Evolutionary conservation across 2,797 vertebrate genomes (phyloP), one percentile per base, ranked within the genome.

Genomic region (Chelidonichthys spinosus): DNA sequence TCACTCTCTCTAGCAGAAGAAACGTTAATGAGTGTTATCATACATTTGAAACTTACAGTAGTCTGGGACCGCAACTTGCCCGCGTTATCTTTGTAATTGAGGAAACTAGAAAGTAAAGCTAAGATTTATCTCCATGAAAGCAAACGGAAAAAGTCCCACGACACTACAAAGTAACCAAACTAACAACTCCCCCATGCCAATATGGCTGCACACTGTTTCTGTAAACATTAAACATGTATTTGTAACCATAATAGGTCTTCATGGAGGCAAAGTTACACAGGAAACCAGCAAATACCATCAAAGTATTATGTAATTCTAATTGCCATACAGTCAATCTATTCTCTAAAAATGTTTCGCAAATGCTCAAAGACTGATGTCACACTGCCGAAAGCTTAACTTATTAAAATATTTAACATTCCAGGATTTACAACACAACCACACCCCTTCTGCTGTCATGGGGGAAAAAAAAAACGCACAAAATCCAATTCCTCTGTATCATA

Each of bases 81-180:
- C 25, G 52, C 64, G 79, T 86, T 92, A 94, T 93, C 91, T 90
- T 81, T 70, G 54, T 93, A 93, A 93, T 92, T 93, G 86, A 86
- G 88, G 89, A 92, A 92, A 91, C 89, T 80, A 81, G 40, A 93
- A 92, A 92, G 85, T 74, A 83, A 89, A 93, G 87, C 72, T 83
- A 79, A 79, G 53, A 67, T 73, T 91, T 90, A 93, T 92, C 88
- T 90, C 8, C 14, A 69, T 63, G 63, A 56, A 69, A 86, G 69
- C 79, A 85, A 86, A 86, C 83, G 83, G n/a, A 70, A 65, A 47
- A 76, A 71, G 69, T 90, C 82, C 89, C 86, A 87, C 4, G 74
- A 73, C 64, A 44, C 78, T 52, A 35, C 49, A 82, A 68, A 67
- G 56, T 58, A 83, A 76, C 71, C 44, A 47, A 72, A 68, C 66